Base-by-base conservation (phyloP, 2,113 vertebrate genomes). In the Merops nubicus region DNA sequence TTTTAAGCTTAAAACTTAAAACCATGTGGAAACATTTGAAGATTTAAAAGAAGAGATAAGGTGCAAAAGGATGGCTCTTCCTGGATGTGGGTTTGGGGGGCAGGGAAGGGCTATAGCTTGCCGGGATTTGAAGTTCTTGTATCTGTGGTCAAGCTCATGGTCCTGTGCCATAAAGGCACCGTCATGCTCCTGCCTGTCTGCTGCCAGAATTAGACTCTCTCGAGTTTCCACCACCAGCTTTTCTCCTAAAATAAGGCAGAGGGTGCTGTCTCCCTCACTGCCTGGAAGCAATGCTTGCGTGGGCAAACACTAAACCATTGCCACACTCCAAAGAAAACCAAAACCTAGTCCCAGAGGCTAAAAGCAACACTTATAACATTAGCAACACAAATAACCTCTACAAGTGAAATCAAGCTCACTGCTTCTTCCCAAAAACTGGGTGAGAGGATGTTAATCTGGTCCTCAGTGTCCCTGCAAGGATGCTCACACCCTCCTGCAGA, bases 191-290 rank as follows among this genome's bases (percentile, higher is more conserved):
- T 73, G 60, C 43, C 34, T 4, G 1, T 54, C 19, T 1, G 21
- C 38, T 91, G 45, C 47, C 5, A 8, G 88, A 92, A 72, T 3
- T 13, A 9, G 34, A 50, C 26, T 53, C 54, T 68, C 22, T 47
- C 4, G 3, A 26, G 50, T 29, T 26, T 65, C 40, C 16, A 38
- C 43, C 26, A n/a, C 10, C 0, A 6, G 19, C n/a, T 86, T 86
- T 90, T 59, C 63, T 59, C 51, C 84, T 74, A 53, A 68, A 89
- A 78, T 47, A 64, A 91, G 69, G 40, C 72, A 96, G 85, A 84
- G 33, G 43, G 76, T 94, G 79, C 82, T 84, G 60, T 70, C 51
- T 78, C 72, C 72, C 89, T 83, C 21, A 13, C 29, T 65, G 70
- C 20, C 45, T 77, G 45, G 72, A 69, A 62, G 18, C 34, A 56